Evolutionary conservation across 2,888 invertebrate genomes (phyloP).

Genomic region (Graphium colonna): DNA sequence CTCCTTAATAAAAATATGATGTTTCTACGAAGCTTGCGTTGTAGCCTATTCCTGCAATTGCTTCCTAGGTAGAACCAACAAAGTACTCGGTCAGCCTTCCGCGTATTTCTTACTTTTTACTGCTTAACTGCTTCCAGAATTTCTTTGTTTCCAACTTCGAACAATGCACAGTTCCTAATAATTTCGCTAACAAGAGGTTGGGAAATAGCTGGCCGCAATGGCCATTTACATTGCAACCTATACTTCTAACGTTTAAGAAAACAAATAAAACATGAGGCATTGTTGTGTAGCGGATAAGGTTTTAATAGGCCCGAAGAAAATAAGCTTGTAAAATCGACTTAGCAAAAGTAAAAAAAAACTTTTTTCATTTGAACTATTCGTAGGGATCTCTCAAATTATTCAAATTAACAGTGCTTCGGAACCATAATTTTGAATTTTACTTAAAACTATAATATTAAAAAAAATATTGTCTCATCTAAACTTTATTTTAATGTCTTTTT

Average conservation of each 20-base stretch:
- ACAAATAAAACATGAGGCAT: slow-evolving; percentile 37
- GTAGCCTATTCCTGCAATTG: slow-evolving; percentile 30
- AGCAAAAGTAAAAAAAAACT: too few relatives aligned
- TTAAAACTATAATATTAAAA: too few relatives aligned
- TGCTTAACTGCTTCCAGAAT: slow-evolving; percentile 38
- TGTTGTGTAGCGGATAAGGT: neutral
- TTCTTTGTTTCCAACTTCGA: slow-evolving; percentile 62
- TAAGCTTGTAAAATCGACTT: neutral
- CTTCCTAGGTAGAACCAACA: slow-evolving; percentile 35
- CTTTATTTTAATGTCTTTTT: slow-evolving; percentile 26
- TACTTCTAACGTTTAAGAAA: slow-evolving; percentile 41
- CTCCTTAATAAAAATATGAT: slow-evolving; percentile 5
- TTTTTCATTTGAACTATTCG: too few relatives aligned
- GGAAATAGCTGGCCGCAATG: slow-evolving; percentile 47
- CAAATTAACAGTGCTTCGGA: too few relatives aligned
- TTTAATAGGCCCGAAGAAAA: neutral
- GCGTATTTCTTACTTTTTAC: slow-evolving; percentile 60
- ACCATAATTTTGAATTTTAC: too few relatives aligned
- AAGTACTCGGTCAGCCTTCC: slow-evolving; percentile 44
- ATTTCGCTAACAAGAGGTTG: slow-evolving; percentile 60
- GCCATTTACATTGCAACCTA: slow-evolving; percentile 44
- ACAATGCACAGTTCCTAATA: slow-evolving; percentile 67
- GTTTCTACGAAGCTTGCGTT: slow-evolving; percentile 27
- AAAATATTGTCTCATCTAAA: too few relatives aligned
- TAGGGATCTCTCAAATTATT: too few relatives aligned